These are phyloP conservation scores for Drosophila neotestacea DNA, from an alignment of 2,888 invertebrate species.

Conservation along the genomic window DNA sequence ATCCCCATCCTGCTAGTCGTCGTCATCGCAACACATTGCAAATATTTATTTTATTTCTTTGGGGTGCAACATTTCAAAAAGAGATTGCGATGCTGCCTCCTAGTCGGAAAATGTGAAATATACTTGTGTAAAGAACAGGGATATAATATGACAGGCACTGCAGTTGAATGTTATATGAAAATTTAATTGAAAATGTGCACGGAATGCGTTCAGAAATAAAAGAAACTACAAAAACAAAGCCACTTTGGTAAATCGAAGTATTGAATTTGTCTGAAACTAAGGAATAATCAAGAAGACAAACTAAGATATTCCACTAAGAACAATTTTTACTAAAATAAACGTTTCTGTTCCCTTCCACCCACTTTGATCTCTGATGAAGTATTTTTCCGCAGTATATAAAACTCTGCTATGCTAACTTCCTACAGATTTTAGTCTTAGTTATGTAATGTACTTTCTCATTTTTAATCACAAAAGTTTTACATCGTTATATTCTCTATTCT, in stretches of 20 bases:
- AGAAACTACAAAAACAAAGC: constrained; percentile 4
- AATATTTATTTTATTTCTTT: constrained; percentile 63
- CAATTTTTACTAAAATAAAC: no score
- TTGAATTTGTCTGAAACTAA: no score
- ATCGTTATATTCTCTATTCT: no score
- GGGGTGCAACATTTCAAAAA: constrained; percentile 46
- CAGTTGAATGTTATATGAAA: constrained; percentile 30
- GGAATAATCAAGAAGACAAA: no score
- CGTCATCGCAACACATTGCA: constrained; percentile 45
- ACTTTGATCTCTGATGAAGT: no score
- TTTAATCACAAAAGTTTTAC: no score
- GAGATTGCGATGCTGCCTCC: constrained; percentile 21
- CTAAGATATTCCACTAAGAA: no score
- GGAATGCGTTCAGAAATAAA: background rate
- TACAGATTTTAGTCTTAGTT: no score
- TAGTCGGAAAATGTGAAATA: constrained; percentile 27
- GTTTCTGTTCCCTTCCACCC: no score
- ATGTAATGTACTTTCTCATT: no score
- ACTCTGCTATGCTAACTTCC: no score
- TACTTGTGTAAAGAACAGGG: constrained; percentile 7
- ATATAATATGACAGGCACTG: constrained; percentile 21
- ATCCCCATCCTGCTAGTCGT: background rate
- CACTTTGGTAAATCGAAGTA: constrained; percentile 16
- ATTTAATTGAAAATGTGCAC: constrained; percentile 43
- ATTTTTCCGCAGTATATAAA: no score